Conservation (phyloP, 2,113 vertebrate genomes). For the Nycticorax nycticorax region DNA sequence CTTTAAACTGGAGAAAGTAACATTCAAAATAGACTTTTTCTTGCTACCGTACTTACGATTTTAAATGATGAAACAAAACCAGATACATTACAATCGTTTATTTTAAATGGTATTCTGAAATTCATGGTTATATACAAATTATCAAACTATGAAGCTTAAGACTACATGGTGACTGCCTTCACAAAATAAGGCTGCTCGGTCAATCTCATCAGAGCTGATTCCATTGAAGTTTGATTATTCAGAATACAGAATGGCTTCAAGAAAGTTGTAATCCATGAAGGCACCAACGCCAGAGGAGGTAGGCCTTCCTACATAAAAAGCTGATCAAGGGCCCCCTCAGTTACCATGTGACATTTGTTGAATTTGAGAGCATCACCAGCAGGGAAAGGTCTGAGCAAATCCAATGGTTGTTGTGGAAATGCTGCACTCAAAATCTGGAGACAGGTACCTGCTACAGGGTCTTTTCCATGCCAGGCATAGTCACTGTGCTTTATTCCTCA, state of each 20-base stretch:
- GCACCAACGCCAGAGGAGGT: neutral
- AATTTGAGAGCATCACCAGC: neutral
- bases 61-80: neutral
- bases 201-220: neutral
- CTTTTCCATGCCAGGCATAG: neutral
- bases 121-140: neutral
- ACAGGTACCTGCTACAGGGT: neutral
- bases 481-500: neutral
- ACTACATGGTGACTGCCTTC: neutral
- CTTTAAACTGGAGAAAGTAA: neutral
- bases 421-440: neutral
- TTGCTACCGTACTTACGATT: neutral
- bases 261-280: neutral
- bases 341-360: neutral
- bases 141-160: neutral
- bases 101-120: conserved; percentile 25
- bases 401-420: neutral
- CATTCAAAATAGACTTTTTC: neutral
- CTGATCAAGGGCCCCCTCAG: neutral
- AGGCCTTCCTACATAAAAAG: neutral
- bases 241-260: neutral
- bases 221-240: neutral
- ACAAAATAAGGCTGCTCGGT: neutral
- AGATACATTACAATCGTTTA: neutral
- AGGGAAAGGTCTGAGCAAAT: neutral